phyloP scores from a whole-genome alignment of 2,888 invertebrate species.

The Drosophila emarginata region DNA sequence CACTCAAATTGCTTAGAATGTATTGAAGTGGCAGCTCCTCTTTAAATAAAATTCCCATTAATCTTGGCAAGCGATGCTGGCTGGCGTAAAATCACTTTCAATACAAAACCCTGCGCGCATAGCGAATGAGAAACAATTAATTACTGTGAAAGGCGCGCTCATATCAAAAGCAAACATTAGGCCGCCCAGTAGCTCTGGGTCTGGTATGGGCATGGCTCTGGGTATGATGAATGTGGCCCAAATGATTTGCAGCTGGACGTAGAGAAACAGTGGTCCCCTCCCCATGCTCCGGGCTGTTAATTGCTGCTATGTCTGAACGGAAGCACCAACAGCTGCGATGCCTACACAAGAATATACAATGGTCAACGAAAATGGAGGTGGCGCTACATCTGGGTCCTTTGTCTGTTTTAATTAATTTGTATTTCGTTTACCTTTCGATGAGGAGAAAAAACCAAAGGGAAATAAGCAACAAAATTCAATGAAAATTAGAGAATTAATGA shows the following conservation, averaged over 20 bases:
- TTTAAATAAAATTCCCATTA: slow-evolving; percentile 56
- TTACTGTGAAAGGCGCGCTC: slow-evolving; percentile 65
- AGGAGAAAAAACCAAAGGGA: slow-evolving; percentile 34
- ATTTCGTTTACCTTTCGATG: slow-evolving; percentile 63
- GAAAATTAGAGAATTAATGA: slow-evolving; percentile 37
- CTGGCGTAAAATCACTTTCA: slow-evolving; percentile 44
- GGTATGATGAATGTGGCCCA: slow-evolving; percentile 75
- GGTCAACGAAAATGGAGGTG: slow-evolving; percentile 40
- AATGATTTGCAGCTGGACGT: slow-evolving; percentile 68
- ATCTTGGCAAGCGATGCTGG: slow-evolving; percentile 53
- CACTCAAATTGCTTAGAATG: slow-evolving; percentile 14
- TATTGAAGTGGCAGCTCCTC: neutral
- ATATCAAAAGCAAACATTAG: slow-evolving; percentile 73
- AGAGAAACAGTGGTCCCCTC: slow-evolving; percentile 9
- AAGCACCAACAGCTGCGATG: slow-evolving; percentile 54
- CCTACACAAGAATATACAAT: slow-evolving; percentile 40
- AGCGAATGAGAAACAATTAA: slow-evolving; percentile 68
- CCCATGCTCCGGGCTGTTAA: slow-evolving; percentile 50
- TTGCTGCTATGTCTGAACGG: slow-evolving; percentile 52
- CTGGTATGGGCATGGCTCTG: neutral
- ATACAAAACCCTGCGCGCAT: slow-evolving; percentile 29
- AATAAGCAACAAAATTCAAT: slow-evolving; percentile 21
- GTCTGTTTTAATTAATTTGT: slow-evolving; percentile 74
- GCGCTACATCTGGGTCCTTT: slow-evolving; percentile 41
- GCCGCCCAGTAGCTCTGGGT: slow-evolving; percentile 27